Conservation (phyloP, 2,113 vertebrate genomes). For the Indri indri region DNA sequence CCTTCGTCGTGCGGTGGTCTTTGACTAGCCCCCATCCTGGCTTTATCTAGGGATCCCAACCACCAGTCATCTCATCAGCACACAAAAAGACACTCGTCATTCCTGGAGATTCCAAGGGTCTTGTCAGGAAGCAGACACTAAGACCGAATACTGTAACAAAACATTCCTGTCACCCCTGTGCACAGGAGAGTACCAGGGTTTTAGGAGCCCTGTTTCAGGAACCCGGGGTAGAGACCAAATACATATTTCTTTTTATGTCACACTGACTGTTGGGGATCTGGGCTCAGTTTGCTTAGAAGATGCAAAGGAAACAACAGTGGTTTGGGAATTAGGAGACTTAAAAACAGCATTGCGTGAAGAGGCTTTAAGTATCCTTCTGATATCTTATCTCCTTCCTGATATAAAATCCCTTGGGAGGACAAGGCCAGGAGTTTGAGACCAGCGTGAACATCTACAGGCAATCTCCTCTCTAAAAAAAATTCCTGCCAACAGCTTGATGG, state of each 20-base stretch:
- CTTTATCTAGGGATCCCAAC: not conserved
- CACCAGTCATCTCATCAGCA: not conserved
- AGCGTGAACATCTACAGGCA: no score
- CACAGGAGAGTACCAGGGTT: not conserved
- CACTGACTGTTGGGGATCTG: not conserved
- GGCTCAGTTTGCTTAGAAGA: slow-evolving; percentile 2
- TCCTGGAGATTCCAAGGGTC: not conserved
- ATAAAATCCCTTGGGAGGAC: not conserved
- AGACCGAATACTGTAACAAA: not conserved
- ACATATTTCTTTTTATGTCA: not conserved
- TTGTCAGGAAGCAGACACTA: not conserved
- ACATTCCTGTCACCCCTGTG: not conserved
- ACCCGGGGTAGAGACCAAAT: not conserved
- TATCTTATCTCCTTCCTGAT: not conserved
- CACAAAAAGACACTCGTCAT: not conserved
- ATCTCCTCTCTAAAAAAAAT: no score
- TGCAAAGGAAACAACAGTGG: not conserved
- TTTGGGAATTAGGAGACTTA: not conserved
- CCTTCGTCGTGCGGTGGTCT: not conserved
- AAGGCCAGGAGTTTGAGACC: no score
- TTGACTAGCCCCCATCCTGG: not conserved
- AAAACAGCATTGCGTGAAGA: not conserved
- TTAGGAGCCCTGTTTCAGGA: not conserved
- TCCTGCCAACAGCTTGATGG: not conserved
- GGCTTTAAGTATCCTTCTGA: not conserved